Conservation (phyloP, 1,140 invertebrate genomes). For the Limonius californicus region DNA sequence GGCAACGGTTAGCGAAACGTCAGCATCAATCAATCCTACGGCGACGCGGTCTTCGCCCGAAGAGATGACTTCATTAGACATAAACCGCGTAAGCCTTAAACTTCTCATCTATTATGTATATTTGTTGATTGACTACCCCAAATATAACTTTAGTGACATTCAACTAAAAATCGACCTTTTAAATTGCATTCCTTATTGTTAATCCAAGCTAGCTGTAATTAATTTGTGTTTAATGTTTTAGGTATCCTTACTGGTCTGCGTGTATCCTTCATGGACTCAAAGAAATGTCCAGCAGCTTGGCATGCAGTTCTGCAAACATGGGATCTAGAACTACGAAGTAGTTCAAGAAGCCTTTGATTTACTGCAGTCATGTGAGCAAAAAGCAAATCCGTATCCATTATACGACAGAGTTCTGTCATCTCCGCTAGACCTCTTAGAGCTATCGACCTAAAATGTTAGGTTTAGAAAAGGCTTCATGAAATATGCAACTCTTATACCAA, state of each 20-base stretch:
- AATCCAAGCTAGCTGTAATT: too few species aligned
- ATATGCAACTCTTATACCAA: slow-evolving; percentile 26
- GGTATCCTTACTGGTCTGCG: slow-evolving; percentile 42
- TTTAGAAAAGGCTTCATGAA: not conserved
- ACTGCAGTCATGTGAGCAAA: slow-evolving; percentile 43
- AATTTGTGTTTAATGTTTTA: too few species aligned
- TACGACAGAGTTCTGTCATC: slow-evolving; percentile 38
- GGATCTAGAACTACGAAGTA: slow-evolving; percentile 41
- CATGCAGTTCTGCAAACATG: slow-evolving; percentile 45
- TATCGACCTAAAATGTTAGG: slow-evolving; percentile 31
- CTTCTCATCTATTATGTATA: too few species aligned
- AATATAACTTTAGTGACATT: too few species aligned
- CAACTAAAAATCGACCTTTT: too few species aligned
- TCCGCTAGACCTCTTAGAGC: slow-evolving; percentile 38
- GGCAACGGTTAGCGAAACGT: too few species aligned
- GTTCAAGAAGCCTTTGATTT: slow-evolving; percentile 42
- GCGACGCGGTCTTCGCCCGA: too few species aligned
- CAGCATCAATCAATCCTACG: too few species aligned
- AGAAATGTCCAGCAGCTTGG: slow-evolving; percentile 45
- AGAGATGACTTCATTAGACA: too few species aligned
- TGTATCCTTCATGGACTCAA: slow-evolving; percentile 45
- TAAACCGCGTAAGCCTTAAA: too few species aligned
- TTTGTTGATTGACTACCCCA: too few species aligned
- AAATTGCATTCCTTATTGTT: too few species aligned
- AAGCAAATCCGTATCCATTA: slow-evolving; percentile 27